Conservation (phyloP, 2,888 invertebrate species). For the Pristionchus japonicus region DNA sequence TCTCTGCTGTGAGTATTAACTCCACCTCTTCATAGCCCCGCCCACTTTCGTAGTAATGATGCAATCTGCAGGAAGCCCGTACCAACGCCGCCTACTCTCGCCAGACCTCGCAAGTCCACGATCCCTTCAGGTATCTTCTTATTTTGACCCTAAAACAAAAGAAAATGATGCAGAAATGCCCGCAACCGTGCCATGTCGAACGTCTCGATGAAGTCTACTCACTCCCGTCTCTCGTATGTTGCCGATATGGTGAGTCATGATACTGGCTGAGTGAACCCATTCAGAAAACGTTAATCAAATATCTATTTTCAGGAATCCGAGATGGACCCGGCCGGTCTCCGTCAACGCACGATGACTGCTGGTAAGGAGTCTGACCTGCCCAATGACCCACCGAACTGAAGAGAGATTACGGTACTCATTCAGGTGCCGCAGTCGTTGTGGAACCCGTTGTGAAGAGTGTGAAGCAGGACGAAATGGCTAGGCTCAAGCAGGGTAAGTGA, state of each 20-base stretch:
- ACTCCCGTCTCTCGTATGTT: background rate
- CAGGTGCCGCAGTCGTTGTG: background rate
- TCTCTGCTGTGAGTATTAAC: background rate
- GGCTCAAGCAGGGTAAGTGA: conserved; percentile 54
- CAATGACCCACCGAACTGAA: background rate
- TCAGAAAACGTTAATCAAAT: background rate
- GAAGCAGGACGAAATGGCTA: conserved; percentile 55
- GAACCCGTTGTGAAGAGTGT: conserved; percentile 46
- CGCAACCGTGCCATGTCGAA: conserved; percentile 42
- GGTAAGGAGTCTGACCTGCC: background rate
- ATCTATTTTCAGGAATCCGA: background rate
- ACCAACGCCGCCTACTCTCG: conserved; percentile 24
- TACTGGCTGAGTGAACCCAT: background rate
- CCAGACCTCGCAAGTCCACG: background rate
- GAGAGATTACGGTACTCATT: background rate
- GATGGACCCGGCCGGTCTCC: conserved; percentile 40
- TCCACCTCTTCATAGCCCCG: background rate
- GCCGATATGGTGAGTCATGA: conserved; percentile 22
- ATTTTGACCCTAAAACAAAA: background rate
- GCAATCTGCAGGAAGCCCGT: background rate
- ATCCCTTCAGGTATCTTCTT: background rate
- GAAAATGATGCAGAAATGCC: background rate
- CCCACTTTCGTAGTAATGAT: background rate
- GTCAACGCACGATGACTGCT: conserved; percentile 28
- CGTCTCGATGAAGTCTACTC: background rate